Evolutionary conservation across 2,113 vertebrate species (phyloP), one percentile per base, ranked within the genome.

Genomic region (Pollachius pollachius): DNA sequence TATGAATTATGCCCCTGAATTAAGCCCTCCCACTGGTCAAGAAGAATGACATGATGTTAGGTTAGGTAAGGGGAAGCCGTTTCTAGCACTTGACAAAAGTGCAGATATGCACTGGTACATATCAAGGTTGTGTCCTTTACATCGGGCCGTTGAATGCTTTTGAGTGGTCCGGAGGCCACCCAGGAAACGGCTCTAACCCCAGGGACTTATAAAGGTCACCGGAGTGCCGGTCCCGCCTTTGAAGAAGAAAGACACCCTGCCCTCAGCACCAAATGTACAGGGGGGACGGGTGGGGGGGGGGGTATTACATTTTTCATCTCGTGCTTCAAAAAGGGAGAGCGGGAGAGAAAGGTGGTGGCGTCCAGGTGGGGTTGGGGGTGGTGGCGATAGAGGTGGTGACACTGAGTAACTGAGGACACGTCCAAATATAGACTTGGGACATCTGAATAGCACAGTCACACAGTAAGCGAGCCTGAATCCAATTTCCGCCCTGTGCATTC

Each of bases 221-320:
- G 41, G 52, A 6, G 8, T 17, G 11, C 84, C 81, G 86, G 68
- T 89, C 87, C 72, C 58, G 73, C 79, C 86, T 91, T 90, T 91
- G 89, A 90, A 91, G 89, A 86, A 86, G 77, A 89, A 87, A 89
- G 87, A 81, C 77, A 63, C 68, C 41, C 41, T 12, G 68, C 76
- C 64, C 74, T 25, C 52, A 72, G 66, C n/a, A 21, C 80, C 73
- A 16, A 76, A 81, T 71, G 74, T 68, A 77, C 41, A 9, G 41
- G 41, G 8, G 41, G 41, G 41, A 1, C 0, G 41, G 41, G 11
- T 3, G 41, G 79, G 85, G 72, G 68, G 82, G 79, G 79, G 74
- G 41, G 60, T 34, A 34, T 76, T 85, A 65, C 73, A 82, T 87
- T 79, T 87, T 87, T 89, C 79, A 88, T 88, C 77, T 64, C 15